Evolutionary conservation across 35 echinoderm and acorn worm genomes (phyloP).

Genomic region (Acanthaster planci): DNA sequence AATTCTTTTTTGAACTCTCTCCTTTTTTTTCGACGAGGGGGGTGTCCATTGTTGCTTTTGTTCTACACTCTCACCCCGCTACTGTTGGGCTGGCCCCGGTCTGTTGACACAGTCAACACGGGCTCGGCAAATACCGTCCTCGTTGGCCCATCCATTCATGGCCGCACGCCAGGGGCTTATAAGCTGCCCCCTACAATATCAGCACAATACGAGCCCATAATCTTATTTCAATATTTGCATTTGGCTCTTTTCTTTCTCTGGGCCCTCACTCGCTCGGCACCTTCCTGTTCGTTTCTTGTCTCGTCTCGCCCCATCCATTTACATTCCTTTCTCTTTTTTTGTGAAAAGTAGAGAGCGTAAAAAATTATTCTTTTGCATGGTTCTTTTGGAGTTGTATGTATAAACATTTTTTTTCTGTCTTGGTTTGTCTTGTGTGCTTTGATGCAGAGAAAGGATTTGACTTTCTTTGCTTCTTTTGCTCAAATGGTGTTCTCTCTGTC

Average conservation of each 20-base stretch:
- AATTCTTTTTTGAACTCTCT: no score
- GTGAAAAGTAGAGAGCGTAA: neutral
- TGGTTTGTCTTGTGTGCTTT: no score
- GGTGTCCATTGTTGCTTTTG: slow-evolving; percentile 20
- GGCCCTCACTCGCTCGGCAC: neutral
- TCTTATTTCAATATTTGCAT: slow-evolving; percentile 32
- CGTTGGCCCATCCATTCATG: neutral
- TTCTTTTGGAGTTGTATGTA: no score
- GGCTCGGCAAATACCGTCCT: slow-evolving; percentile 13
- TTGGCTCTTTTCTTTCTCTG: slow-evolving; percentile 10
- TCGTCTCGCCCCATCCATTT: neutral
- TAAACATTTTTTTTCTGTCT: no score
- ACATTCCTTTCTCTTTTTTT: neutral
- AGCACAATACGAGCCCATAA: slow-evolving; percentile 31
- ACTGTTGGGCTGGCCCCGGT: slow-evolving; percentile 16
- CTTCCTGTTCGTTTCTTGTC: slow-evolving; percentile 8
- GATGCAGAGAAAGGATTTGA: no score
- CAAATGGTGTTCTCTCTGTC: no score
- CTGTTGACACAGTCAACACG: slow-evolving; percentile 28
- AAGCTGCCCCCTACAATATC: slow-evolving; percentile 1
- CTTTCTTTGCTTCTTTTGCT: no score
- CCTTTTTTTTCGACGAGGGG: neutral
- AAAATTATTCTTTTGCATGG: no score
- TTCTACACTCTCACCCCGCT: slow-evolving; percentile 10
- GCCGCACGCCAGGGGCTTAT: slow-evolving; percentile 12